Percentiles rank a stretch among this genome's conserved stretches.
phyloP scores from a whole-genome alignment of 2,797 vertebrate genomes.

The Urocyon cinereoargenteus region DNA sequence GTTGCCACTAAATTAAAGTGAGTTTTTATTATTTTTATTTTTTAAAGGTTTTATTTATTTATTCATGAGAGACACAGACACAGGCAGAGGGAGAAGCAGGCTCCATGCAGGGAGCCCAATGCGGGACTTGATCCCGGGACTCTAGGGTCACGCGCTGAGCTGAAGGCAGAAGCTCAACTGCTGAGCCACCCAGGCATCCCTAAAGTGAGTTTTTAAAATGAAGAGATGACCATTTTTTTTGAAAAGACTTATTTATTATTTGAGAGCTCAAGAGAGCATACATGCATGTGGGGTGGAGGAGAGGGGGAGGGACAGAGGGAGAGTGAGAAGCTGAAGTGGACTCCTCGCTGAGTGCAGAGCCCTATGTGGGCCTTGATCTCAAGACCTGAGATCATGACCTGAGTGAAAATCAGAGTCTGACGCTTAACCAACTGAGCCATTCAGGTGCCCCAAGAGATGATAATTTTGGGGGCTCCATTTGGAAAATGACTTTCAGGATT shows the following conservation, averaged over 20 bases:
- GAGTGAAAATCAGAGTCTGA: neutral
- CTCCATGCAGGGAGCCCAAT: no score
- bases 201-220: slow-evolving; percentile 58
- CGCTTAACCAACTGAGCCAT: neutral
- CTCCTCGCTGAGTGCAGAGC: neutral
- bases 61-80: no score
- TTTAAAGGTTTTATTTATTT: no score
- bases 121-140: no score
- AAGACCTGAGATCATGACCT: neutral
- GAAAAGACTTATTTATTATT: neutral
- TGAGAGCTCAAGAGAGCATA: neutral
- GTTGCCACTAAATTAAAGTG: slow-evolving; percentile 17
- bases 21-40: neutral
- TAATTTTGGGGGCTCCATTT: neutral
- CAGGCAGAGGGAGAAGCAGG: no score
- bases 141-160: no score
- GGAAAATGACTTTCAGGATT: slow-evolving; percentile 52
- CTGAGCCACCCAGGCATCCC: no score
- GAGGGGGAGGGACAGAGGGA: neutral
- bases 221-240: neutral
- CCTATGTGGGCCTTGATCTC: neutral
- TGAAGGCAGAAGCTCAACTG: no score
- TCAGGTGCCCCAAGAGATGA: neutral
- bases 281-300: neutral
- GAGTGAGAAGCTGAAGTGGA: neutral